phyloP scores from a whole-genome alignment of 1,140 invertebrate species.

The Cotesia chilonis region DNA sequence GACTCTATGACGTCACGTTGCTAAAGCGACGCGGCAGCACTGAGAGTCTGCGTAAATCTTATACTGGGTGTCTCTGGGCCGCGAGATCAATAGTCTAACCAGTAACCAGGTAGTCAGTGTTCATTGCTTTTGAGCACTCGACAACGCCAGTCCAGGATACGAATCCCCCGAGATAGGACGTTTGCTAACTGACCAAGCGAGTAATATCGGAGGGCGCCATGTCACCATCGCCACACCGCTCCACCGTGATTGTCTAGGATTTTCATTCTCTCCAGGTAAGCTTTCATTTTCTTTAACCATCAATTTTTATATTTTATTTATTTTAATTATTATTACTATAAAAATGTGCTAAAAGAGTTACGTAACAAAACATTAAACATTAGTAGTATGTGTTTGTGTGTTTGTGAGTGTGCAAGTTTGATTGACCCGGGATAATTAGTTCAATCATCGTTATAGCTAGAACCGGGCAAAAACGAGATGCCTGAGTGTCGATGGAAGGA shows the following conservation, averaged over 20 bases:
- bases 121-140: constrained; percentile 57
- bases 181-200: constrained; percentile 47
- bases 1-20: constrained; percentile 63
- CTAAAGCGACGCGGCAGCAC: constrained; percentile 64
- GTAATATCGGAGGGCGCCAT: constrained; percentile 53
- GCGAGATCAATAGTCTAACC: constrained; percentile 63
- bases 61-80: constrained; percentile 53
- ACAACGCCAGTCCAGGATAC: constrained; percentile 63
- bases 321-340: no score
- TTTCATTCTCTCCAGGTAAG: constrained; percentile 58
- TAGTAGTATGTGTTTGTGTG: not conserved
- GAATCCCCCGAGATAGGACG: constrained; percentile 60
- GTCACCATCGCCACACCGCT: constrained; percentile 52
- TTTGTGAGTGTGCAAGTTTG: not conserved
- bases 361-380: not conserved
- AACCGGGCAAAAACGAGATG: constrained; percentile 1
- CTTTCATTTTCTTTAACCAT: not conserved
- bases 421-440: not conserved
- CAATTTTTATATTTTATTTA: constrained; percentile 5
- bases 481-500: not conserved
- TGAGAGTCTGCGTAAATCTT: constrained; percentile 62
- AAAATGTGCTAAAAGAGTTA: not conserved
- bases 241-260: constrained; percentile 57
- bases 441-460: not conserved
- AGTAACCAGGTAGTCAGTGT: constrained; percentile 58